Base-by-base conservation (phyloP, 2,888 invertebrate genomes). In the Volucella inanis region DNA sequence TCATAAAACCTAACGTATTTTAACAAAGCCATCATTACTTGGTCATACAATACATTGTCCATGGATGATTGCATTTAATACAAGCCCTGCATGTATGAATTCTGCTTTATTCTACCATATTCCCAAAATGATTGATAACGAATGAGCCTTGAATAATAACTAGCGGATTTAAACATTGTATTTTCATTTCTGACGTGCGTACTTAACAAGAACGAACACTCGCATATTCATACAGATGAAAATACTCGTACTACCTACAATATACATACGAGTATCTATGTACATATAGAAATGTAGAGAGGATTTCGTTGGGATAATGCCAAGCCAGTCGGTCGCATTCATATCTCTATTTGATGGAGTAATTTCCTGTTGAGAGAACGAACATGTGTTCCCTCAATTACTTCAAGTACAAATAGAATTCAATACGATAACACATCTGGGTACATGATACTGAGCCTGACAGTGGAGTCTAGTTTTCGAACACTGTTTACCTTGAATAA, bases 341-440 rank as follows among this genome's bases (percentile, higher is more conserved):
- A 31, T 22, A 55, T 14, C 11, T 22, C 31, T 59, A 47, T 67
- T 74, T 59, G 31, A 31, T 31, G 39, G 14, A 74, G 67, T 74
- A 55, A 79, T 79, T 79, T 79, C 52, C 47, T 62, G 31, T 67
- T 68, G 59, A 47, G 43, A 43, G 68, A 55, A 64, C 41, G 45
- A 81, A 68, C 62, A 81, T 70, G 62, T 70, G 71, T 59, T 75
- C 49, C 62, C 43, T 75, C 62, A 81, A 81, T 80, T 70, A 81
- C 68, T 31, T 6, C 31, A 31, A 31, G 6, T 31, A 31, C 31
- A 31, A 31, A 31, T 31, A 31, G 31, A 80, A 49, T 10, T 39
- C 57, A 57, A 50, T 14, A 62, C 55, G 50, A 62, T 65, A 78
- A 71, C 31, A 64, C 18, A 70, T 64, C 62, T 39, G 12, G 55